Evolutionary conservation across 2,888 invertebrate genomes (phyloP).

Genomic region (Neuroscelio doddi): DNA sequence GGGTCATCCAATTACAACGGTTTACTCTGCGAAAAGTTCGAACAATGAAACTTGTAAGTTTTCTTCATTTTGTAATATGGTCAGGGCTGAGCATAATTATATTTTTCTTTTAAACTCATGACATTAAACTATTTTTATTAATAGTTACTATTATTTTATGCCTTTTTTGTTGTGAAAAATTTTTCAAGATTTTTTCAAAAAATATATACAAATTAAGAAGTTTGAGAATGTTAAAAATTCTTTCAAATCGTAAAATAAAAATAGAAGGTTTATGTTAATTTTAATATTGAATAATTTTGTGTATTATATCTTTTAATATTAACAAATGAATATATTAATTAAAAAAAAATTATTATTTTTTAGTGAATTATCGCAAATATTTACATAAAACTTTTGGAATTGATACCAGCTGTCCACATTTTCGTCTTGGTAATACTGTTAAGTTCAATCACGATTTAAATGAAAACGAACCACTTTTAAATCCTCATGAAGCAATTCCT

Average conservation of each 20-base stretch:
- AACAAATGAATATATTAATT: no score
- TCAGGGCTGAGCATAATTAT: no score
- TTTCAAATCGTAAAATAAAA: no score
- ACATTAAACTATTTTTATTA: background rate
- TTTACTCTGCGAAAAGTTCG: slow-evolving; percentile 79
- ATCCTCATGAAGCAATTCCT: slow-evolving; percentile 81
- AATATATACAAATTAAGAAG: background rate
- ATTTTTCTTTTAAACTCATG: no score
- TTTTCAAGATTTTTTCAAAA: no score
- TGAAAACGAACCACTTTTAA: slow-evolving; percentile 75
- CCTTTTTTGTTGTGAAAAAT: slow-evolving; percentile 3
- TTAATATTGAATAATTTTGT: slow-evolving; percentile 20
- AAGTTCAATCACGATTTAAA: slow-evolving; percentile 73
- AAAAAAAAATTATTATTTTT: no score
- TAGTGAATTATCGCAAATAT: slow-evolving; percentile 78
- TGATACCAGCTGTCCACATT: slow-evolving; percentile 80
- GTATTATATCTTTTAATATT: slow-evolving; percentile 28
- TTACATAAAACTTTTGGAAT: slow-evolving; percentile 84
- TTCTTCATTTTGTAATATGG: background rate
- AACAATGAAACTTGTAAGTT: slow-evolving; percentile 81
- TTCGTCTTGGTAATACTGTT: slow-evolving; percentile 82
- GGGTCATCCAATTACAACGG: slow-evolving; percentile 84
- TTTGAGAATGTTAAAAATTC: no score
- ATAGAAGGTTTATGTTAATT: no score
- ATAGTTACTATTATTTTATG: background rate